These are phyloP conservation scores for Megaceryle alcyon DNA, from an alignment of 2,797 vertebrate genomes.

Conservation along the genomic window DNA sequence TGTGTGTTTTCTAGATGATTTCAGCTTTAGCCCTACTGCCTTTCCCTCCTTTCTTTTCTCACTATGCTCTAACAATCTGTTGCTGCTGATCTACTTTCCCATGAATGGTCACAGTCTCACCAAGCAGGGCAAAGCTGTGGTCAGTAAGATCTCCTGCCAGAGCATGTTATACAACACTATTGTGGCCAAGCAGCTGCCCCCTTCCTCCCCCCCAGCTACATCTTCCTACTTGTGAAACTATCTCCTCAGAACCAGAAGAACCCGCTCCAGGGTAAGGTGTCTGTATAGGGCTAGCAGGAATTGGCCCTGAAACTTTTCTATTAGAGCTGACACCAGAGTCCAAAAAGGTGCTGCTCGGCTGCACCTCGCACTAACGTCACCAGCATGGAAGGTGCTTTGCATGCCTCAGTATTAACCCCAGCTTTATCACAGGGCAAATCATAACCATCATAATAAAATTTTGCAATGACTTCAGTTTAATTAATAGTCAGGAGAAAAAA, in stretches of 20 bases:
- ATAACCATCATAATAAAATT: slow-evolving; percentile 34
- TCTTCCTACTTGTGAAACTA: slow-evolving; percentile 37
- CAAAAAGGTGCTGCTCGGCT: neutral
- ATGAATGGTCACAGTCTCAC: neutral
- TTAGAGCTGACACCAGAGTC: neutral
- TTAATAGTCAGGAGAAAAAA: slow-evolving; percentile 32
- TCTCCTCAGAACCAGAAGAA: slow-evolving; percentile 21
- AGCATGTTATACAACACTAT: neutral
- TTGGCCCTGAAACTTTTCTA: neutral
- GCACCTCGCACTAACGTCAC: neutral
- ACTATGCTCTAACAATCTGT: neutral
- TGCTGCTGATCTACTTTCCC: neutral
- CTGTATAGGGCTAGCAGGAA: neutral
- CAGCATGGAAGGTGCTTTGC: neutral
- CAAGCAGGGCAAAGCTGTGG: slow-evolving; percentile 3
- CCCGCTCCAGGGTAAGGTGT: neutral
- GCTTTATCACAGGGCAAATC: neutral
- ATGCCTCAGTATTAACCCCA: neutral
- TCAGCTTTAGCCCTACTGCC: neutral
- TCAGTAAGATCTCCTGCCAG: slow-evolving; percentile 26
- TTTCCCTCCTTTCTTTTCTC: neutral
- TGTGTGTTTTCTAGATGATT: neutral
- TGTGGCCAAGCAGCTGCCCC: slow-evolving; percentile 21
- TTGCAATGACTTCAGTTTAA: slow-evolving; percentile 50
- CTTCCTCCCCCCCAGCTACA: neutral